Base-by-base conservation (phyloP, 2,113 vertebrate species). In the Opisthocomus hoazin region DNA sequence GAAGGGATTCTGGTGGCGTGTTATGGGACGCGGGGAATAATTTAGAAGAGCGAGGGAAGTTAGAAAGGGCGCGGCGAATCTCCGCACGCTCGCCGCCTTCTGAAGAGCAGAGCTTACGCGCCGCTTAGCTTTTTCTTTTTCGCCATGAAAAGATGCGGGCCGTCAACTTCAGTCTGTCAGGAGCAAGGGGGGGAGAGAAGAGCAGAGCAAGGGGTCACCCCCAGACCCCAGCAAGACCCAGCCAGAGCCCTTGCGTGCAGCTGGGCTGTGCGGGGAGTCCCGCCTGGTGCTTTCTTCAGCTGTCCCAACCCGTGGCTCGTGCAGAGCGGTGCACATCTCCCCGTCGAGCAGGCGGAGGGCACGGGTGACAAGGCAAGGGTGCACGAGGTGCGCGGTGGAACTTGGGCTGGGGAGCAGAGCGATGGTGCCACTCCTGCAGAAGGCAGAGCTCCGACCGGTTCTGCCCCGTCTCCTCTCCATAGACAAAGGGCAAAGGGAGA, bases 11-110 rank as follows among this genome's bases (percentile, higher is more conserved):
- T 94, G 43, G 29, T 29, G 82, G 91, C 17, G 3, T 60, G 74
- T 56, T 88, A 69, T 23, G 91, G 94, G 82, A 86, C n/a, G 0
- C 4, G 10, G 79, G 79, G 87, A 90, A 75, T 53, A 27, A 66
- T 84, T 92, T 6, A 50, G 68, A 96, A 66, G 76, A 61, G 61
- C 48, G 54, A 68, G 43, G 43, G 87, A 91, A 92, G 94, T 81
- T 32, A 54, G 29, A 64, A 84, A 95, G 58, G 66, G 45, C 54
- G 60, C 0, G 0, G 50, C 15, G 63, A 48, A 60, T 30, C 66
- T 37, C 36, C 1, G 4, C 46, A 6, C 13, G 13, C 46, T 16
- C 10, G 19, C n/a, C 12, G 9, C 77, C 82, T 48, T 60, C 57
- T 84, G 66, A 77, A 81, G 77, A 63, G 11, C 30, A 48, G 76